These are phyloP conservation scores for Cynopterus sphinx DNA, from an alignment of 2,797 vertebrate species.

Conservation along the genomic window DNA sequence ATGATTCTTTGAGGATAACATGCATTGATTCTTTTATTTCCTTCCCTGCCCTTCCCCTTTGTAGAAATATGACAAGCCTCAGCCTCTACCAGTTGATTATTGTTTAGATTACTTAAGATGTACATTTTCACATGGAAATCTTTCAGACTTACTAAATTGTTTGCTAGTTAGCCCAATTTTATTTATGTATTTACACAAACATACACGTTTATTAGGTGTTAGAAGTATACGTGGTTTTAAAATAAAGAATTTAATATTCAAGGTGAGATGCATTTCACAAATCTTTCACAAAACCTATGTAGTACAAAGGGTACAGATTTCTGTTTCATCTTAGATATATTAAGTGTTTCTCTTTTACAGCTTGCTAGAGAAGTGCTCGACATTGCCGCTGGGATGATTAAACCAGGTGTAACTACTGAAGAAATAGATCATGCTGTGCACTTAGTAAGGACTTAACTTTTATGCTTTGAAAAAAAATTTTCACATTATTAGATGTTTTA, in stretches of 20 bases:
- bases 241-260: background rate
- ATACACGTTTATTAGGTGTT: background rate
- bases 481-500: background rate
- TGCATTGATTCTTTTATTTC: background rate
- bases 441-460: slow-evolving; percentile 89
- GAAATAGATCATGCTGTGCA: slow-evolving; percentile 99
- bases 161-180: slow-evolving; percentile 30
- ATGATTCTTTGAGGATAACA: background rate
- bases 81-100: background rate
- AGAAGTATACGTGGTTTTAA: background rate
- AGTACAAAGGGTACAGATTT: background rate
- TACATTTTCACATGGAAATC: slow-evolving; percentile 11
- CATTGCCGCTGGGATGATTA: slow-evolving; percentile 96
- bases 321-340: background rate
- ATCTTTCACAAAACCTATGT: background rate
- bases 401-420: slow-evolving; percentile 96
- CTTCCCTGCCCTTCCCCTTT: background rate
- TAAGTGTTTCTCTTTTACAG: slow-evolving; percentile 83
- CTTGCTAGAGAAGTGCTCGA: slow-evolving; percentile 97
- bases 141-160: background rate
- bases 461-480: background rate
- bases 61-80: slow-evolving; percentile 13
- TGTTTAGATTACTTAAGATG: background rate
- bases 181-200: background rate
- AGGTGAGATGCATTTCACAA: background rate